Evolutionary conservation across 2,797 vertebrate species (phyloP).

Genomic region (Austrolebias charrua): DNA sequence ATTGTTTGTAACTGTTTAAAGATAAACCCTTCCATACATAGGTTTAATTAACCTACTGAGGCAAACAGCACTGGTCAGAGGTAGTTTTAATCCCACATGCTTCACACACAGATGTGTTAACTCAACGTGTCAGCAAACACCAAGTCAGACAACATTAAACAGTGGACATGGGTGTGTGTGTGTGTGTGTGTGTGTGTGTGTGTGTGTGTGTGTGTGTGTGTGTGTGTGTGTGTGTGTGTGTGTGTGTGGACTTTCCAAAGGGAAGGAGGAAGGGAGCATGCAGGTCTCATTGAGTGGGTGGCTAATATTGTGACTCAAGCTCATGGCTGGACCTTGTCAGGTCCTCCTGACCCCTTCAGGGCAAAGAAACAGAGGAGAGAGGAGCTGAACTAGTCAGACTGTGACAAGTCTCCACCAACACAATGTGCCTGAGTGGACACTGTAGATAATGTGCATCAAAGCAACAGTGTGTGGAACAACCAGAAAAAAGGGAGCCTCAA

Average conservation of each 20-base stretch:
- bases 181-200: not conserved
- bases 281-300: constrained; percentile 48
- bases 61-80: constrained; percentile 11
- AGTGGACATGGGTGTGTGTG: constrained; percentile 12
- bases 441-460: constrained; percentile 55
- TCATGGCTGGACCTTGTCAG: constrained; percentile 40
- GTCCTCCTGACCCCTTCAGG: constrained; percentile 42
- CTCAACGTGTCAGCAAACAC: constrained; percentile 15
- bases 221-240: not conserved
- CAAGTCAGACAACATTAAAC: constrained; percentile 26
- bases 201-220: constrained; percentile 18
- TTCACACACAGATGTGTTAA: constrained; percentile 16
- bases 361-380: constrained; percentile 28
- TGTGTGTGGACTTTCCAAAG: constrained; percentile 13
- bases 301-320: constrained; percentile 51
- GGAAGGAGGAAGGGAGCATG: constrained; percentile 9
- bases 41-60: constrained; percentile 13
- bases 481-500: constrained; percentile 33
- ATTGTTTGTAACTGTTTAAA: not conserved
- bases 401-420: constrained; percentile 47
- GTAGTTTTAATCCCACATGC: constrained; percentile 15
- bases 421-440: constrained; percentile 54
- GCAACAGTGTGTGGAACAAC: constrained; percentile 33
- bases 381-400: constrained; percentile 40
- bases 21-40: not conserved